Percentiles rank a stretch among this genome's conserved stretches.
Evolutionary conservation across 2,113 vertebrate genomes (phyloP).

Genomic region (Thalassoma bifasciatum): DNA sequence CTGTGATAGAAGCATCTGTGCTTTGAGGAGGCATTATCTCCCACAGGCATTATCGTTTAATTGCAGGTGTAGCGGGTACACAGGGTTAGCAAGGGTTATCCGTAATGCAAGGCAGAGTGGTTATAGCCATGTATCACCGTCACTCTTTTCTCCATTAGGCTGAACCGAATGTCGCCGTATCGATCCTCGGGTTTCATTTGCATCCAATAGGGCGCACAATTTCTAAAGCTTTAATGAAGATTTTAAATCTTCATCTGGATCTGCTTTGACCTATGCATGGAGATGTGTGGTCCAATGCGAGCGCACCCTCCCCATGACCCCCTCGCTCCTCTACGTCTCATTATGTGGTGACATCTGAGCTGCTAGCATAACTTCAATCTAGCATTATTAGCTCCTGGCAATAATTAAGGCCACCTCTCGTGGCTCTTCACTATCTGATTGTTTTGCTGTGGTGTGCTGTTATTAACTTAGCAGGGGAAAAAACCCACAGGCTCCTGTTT

Average conservation of each 20-base stretch:
- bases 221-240: constrained; percentile 65
- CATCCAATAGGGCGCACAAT: constrained; percentile 53
- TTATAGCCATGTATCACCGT: constrained; percentile 56
- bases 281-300: constrained; percentile 36
- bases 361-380: constrained; percentile 62
- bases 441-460: constrained; percentile 53
- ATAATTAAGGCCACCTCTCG: constrained; percentile 67
- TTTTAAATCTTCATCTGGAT: constrained; percentile 51
- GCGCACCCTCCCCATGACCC: constrained; percentile 37
- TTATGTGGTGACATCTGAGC: constrained; percentile 64
- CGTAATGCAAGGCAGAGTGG: constrained; percentile 48
- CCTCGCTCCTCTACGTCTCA: constrained; percentile 59
- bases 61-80: constrained; percentile 65
- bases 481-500: neutral
- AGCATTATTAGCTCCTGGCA: constrained; percentile 68
- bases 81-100: constrained; percentile 62
- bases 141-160: constrained; percentile 56
- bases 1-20: constrained; percentile 65
- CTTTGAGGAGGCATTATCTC: constrained; percentile 54
- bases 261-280: constrained; percentile 35
- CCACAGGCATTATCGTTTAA: constrained; percentile 70
- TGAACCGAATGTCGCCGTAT: constrained; percentile 28
- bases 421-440: constrained; percentile 55
- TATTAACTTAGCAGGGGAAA: constrained; percentile 55
- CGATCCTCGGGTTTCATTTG: constrained; percentile 67